These are phyloP conservation scores for Ceratitis capitata DNA, from an alignment of 1,140 invertebrate species.

Conservation along the genomic window DNA sequence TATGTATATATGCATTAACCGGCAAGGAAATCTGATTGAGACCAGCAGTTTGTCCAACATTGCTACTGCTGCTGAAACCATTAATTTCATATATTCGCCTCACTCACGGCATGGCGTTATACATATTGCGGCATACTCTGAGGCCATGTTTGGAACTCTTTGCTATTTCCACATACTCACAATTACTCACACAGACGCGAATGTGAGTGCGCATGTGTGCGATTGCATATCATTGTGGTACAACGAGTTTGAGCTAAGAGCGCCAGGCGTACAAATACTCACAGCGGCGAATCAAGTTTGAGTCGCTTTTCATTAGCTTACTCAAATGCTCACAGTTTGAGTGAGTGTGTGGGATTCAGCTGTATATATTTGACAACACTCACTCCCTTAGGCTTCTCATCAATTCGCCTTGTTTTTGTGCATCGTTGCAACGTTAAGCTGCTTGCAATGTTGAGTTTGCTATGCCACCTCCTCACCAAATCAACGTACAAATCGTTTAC, in stretches of 20 bases:
- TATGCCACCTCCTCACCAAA: neutral
- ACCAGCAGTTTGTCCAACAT: neutral
- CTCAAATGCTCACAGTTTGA: neutral
- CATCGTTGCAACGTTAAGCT: neutral
- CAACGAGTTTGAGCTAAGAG: neutral
- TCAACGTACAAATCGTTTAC: neutral
- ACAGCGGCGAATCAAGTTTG: neutral
- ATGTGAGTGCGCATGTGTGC: neutral
- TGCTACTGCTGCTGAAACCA: neutral
- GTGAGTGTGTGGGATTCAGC: too few relatives aligned
- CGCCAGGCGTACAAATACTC: neutral
- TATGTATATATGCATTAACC: neutral
- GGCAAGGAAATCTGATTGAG: neutral
- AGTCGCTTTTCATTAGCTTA: neutral
- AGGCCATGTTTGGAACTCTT: conserved; percentile 19
- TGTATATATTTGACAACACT: neutral
- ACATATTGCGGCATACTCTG: neutral
- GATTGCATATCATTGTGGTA: neutral
- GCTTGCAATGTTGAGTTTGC: neutral
- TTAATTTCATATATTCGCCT: neutral
- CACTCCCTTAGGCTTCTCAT: neutral
- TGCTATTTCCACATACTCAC: neutral
- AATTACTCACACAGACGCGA: neutral
- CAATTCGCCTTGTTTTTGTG: neutral
- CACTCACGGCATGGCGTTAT: neutral